phyloP scores from a whole-genome alignment of 2,113 vertebrate species.

The Rhinolophus ferrumequinum region DNA sequence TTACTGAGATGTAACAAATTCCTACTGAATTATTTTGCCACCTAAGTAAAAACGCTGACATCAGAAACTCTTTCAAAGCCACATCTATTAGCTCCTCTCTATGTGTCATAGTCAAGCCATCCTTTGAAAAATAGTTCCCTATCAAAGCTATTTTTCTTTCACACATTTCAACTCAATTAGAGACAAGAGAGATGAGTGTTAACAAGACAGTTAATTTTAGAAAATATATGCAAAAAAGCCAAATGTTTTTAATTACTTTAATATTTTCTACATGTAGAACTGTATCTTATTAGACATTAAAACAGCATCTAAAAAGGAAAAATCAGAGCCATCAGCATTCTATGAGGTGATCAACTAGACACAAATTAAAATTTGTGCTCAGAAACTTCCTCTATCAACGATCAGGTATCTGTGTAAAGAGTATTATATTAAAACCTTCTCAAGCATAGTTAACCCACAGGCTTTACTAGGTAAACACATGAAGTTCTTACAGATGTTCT shows the following conservation, averaged over 20 bases:
- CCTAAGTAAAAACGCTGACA: constrained; percentile 46
- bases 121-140: constrained; percentile 83
- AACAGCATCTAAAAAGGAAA: constrained; percentile 80
- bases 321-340: constrained; percentile 72
- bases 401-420: constrained; percentile 48
- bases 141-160: constrained; percentile 86
- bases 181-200: constrained; percentile 89
- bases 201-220: constrained; percentile 90
- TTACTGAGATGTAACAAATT: constrained; percentile 36
- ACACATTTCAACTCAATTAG: constrained; percentile 91
- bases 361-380: constrained; percentile 76
- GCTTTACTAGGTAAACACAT: neutral
- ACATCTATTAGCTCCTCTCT: constrained; percentile 60
- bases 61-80: constrained; percentile 63
- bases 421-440: neutral
- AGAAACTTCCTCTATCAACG: constrained; percentile 50
- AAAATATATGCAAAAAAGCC: constrained; percentile 89
- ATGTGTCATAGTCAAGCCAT: constrained; percentile 66
- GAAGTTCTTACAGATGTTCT: neutral
- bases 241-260: constrained; percentile 91
- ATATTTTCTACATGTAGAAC: constrained; percentile 87
- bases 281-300: constrained; percentile 84
- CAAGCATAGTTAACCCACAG: neutral
- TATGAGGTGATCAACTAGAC: constrained; percentile 61
- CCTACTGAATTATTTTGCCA: constrained; percentile 46